A percentile compares a stretch with the other conserved stretches of the same genome.
These are phyloP conservation scores for Colletes gigas DNA, from an alignment of 1,140 invertebrate genomes.

Conservation along the genomic window DNA sequence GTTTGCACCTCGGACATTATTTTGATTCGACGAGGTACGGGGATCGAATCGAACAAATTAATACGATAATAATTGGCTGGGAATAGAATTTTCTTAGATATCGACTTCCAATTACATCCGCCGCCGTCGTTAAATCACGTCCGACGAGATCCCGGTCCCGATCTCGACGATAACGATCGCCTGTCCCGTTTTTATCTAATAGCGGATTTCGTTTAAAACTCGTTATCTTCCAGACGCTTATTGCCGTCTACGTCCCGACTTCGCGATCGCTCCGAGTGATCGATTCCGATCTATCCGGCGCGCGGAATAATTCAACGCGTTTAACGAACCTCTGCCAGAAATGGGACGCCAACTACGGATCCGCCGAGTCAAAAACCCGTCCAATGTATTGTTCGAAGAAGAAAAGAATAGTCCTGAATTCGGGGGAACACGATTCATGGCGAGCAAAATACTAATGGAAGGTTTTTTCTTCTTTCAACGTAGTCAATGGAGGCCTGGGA, in stretches of 20 bases:
- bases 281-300: neutral
- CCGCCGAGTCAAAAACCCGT: neutral
- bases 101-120: conserved; percentile 43
- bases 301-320: conserved; percentile 4
- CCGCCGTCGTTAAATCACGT: conserved; percentile 31
- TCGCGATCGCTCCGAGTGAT: conserved; percentile 1
- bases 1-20: too few relatives aligned
- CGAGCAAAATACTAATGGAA: too few relatives aligned
- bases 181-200: conserved; percentile 35
- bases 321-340: neutral
- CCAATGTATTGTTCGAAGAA: too few relatives aligned
- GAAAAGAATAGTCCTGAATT: too few relatives aligned
- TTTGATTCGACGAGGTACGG: neutral
- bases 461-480: too few relatives aligned
- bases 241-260: neutral
- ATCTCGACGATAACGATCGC: conserved; percentile 34
- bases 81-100: conserved; percentile 34
- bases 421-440: too few relatives aligned
- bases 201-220: conserved; percentile 38
- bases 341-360: neutral
- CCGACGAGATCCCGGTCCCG: conserved; percentile 6
- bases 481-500: too few relatives aligned
- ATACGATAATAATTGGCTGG: conserved; percentile 7
- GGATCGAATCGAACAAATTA: conserved; percentile 38
- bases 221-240: conserved; percentile 18